Evolutionary conservation across 1,140 invertebrate species (phyloP), one percentile per base, ranked within the genome.

Genomic region (Bactericera cockerelli): DNA sequence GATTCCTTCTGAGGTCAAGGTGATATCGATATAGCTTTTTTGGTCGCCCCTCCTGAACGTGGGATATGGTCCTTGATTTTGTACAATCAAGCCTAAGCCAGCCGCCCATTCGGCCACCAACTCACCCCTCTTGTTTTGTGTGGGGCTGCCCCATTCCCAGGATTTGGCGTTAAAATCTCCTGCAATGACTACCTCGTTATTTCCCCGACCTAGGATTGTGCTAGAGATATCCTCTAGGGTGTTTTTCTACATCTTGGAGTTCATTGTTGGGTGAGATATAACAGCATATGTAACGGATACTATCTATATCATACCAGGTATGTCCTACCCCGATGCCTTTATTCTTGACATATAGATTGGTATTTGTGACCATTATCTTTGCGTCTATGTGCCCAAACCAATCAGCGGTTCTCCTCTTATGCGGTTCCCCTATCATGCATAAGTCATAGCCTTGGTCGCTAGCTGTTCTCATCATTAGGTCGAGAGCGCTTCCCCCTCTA

Each of bases 121-220:
- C 4, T 3, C 26, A 22, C 26, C 55, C 21, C 22, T 28, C 21
- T 24, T n/a, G 21, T 56, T 24, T n/a, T 14, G 14, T 56, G 6
- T 28, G n/a, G 6, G 2, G 6, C 4, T 24, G 28, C 55, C 55
- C 55, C 55, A 56, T 4, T 10, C 13, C 25, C 19, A 25, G 11
- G 55, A 56, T 22, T 56, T 56, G 2, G 55, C 55, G 55, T 56
- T 56, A 25, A 56, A 28, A 25, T 56, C 55, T n/a, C 55, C 55
- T 8, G 3, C 55, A 26, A 28, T 28, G 2, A 56, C 4, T n/a
- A 16, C 25, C 4, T 56, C 26, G 8, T 22, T 56, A 2, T 22
- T 22, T n/a, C 28, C 13, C 16, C 26, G 16, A 2, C 4, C 14
- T 19, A 19, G 19, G 1, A 58, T 22, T 2, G 16, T 19, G 3